Evolutionary conservation across 2,797 vertebrate species (phyloP).

Genomic region (Semotilus atromaculatus): DNA sequence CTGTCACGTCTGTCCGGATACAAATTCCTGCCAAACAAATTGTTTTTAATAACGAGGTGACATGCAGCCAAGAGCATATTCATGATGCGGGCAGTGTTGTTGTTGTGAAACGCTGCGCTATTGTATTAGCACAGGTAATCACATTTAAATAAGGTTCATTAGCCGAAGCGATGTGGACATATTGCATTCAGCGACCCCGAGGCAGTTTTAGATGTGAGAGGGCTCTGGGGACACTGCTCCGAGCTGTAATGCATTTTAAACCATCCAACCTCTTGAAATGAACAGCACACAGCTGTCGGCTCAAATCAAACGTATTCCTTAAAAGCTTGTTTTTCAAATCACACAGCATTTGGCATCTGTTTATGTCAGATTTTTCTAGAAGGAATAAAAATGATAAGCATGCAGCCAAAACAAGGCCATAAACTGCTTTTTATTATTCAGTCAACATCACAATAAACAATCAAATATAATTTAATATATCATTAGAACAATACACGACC

Average conservation of each 20-base stretch:
- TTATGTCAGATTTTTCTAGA: slow-evolving; percentile 30
- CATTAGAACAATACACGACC: neutral
- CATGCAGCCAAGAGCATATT: slow-evolving; percentile 65
- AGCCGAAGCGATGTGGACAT: slow-evolving; percentile 65
- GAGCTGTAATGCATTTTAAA: slow-evolving; percentile 74
- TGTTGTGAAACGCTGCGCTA: slow-evolving; percentile 51
- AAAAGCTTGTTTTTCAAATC: slow-evolving; percentile 10
- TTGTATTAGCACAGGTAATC: slow-evolving; percentile 65
- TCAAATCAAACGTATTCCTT: slow-evolving; percentile 34
- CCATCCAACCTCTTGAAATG: slow-evolving; percentile 51
- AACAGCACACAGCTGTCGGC: slow-evolving; percentile 58
- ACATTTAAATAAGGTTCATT: slow-evolving; percentile 65
- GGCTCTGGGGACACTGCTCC: slow-evolving; percentile 65
- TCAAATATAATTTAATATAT: neutral
- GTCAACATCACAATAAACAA: neutral
- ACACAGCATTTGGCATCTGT: slow-evolving; percentile 1
- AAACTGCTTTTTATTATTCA: neutral
- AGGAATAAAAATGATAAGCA: neutral
- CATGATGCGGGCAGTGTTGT: slow-evolving; percentile 54
- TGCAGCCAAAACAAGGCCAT: neutral
- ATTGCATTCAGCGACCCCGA: slow-evolving; percentile 63
- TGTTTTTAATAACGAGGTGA: slow-evolving; percentile 67
- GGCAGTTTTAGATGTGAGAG: slow-evolving; percentile 64
- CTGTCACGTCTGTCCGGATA: slow-evolving; percentile 50
- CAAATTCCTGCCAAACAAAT: slow-evolving; percentile 71